phyloP scores from a whole-genome alignment of 2,888 invertebrate genomes.

The Geotrupes spiniger region DNA sequence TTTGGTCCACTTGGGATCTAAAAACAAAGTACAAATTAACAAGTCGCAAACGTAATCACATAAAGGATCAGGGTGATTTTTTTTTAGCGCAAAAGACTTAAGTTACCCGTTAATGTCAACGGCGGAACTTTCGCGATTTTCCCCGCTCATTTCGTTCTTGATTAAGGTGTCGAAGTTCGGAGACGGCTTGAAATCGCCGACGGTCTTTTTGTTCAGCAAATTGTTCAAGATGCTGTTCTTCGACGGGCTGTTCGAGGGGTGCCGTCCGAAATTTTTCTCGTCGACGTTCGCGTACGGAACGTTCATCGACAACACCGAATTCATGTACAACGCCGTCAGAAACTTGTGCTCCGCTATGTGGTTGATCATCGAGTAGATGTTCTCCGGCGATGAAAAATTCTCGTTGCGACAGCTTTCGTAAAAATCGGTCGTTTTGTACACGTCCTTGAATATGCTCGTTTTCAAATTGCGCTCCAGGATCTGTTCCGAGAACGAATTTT shows the following conservation, averaged over 20 bases:
- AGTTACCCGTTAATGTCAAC: not conserved
- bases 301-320: slow-evolving; percentile 42
- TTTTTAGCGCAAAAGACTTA: no score
- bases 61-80: not conserved
- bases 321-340: slow-evolving; percentile 52
- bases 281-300: slow-evolving; percentile 38
- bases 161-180: slow-evolving; percentile 46
- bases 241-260: slow-evolving; percentile 16
- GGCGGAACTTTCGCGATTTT: slow-evolving; percentile 11
- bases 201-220: slow-evolving; percentile 45
- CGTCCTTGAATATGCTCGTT: slow-evolving; percentile 39
- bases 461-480: slow-evolving; percentile 34
- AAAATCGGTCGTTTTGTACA: slow-evolving; percentile 39
- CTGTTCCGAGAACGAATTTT: slow-evolving; percentile 45
- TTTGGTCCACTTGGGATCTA: slow-evolving; percentile 52
- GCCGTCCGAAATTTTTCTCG: slow-evolving; percentile 18
- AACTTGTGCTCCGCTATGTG: slow-evolving; percentile 50
- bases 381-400: slow-evolving; percentile 38
- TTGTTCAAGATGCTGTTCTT: slow-evolving; percentile 47
- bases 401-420: slow-evolving; percentile 37
- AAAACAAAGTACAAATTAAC: slow-evolving; percentile 26
- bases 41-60: not conserved
- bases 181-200: slow-evolving; percentile 38
- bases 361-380: slow-evolving; percentile 48
- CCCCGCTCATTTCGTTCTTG: slow-evolving; percentile 44